These are phyloP conservation scores for Dryadula phaetusa DNA, from an alignment of 2,888 invertebrate species.

Conservation along the genomic window DNA sequence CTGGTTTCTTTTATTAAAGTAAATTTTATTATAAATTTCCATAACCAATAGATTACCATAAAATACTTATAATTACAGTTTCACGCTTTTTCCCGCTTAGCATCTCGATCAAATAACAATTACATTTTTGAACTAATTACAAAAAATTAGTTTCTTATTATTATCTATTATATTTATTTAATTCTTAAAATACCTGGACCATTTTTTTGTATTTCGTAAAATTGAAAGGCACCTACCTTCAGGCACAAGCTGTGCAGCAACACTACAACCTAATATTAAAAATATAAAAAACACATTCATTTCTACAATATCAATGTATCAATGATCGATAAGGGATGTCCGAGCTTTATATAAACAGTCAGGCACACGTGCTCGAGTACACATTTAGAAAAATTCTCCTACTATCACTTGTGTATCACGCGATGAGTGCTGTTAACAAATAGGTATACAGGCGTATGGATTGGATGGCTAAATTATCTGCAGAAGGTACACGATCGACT, in stretches of 20 bases:
- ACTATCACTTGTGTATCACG: slow-evolving; percentile 17
- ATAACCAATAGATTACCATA: no score
- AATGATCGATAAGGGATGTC: slow-evolving; percentile 51
- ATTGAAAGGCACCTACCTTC: slow-evolving; percentile 56
- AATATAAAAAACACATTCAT: slow-evolving; percentile 64
- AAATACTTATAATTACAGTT: no score
- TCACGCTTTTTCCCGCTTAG: no score
- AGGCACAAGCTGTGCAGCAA: slow-evolving; percentile 58
- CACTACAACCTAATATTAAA: slow-evolving; percentile 53
- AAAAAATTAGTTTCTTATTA: no score
- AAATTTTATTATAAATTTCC: no score
- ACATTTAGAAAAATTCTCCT: slow-evolving; percentile 6
- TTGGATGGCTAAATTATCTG: slow-evolving; percentile 19
- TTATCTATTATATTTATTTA: no score
- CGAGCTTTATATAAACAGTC: slow-evolving; percentile 52
- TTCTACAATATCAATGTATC: slow-evolving; percentile 47
- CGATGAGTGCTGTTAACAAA: background rate
- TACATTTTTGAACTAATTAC: no score
- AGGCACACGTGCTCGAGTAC: background rate
- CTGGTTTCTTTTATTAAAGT: no score
- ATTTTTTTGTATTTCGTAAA: no score
- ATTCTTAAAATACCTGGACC: no score
- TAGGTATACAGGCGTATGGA: background rate
- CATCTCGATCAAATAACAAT: no score
- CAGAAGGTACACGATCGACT: slow-evolving; percentile 15